Conservation (phyloP, 2,888 invertebrate genomes). For the Polylopha cassiicola region DNA sequence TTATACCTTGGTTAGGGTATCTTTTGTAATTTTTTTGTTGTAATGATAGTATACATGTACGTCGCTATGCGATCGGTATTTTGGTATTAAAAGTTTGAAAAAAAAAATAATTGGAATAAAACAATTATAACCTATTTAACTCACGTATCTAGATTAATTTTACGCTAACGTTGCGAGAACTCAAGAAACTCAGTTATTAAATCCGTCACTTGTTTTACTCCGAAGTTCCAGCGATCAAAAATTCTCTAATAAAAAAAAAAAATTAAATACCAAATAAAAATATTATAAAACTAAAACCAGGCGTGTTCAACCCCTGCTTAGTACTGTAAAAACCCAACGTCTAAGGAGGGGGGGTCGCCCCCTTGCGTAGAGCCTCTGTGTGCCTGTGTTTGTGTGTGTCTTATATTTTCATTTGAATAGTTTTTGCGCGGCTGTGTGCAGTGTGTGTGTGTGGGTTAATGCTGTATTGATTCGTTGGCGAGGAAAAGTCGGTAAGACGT, state of each 20-base stretch:
- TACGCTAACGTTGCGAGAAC: too few species aligned
- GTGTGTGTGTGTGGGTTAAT: constrained; percentile 63
- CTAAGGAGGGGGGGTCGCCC: constrained; percentile 57
- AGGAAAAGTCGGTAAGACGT: constrained; percentile 59
- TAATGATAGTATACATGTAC: too few species aligned
- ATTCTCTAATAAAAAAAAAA: neutral
- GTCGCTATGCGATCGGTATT: too few species aligned
- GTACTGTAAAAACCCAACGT: constrained; percentile 74
- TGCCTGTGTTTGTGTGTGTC: constrained; percentile 48
- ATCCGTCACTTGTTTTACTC: too few species aligned
- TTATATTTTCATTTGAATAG: constrained; percentile 75
- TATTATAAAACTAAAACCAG: constrained; percentile 29
- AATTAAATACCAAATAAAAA: constrained; percentile 1
- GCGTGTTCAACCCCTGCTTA: constrained; percentile 54
- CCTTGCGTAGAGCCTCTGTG: constrained; percentile 47
- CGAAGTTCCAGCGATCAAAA: too few species aligned
- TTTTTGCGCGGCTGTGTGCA: constrained; percentile 64
- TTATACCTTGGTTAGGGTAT: too few species aligned
- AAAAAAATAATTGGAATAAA: too few species aligned
- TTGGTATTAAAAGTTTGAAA: too few species aligned
- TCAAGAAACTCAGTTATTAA: too few species aligned
- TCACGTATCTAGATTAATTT: too few species aligned
- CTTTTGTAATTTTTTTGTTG: too few species aligned
- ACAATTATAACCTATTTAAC: too few species aligned
- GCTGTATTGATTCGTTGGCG: constrained; percentile 68